These are phyloP conservation scores for Myripristis murdjan DNA, from an alignment of 2,797 vertebrate genomes.

Conservation along the genomic window DNA sequence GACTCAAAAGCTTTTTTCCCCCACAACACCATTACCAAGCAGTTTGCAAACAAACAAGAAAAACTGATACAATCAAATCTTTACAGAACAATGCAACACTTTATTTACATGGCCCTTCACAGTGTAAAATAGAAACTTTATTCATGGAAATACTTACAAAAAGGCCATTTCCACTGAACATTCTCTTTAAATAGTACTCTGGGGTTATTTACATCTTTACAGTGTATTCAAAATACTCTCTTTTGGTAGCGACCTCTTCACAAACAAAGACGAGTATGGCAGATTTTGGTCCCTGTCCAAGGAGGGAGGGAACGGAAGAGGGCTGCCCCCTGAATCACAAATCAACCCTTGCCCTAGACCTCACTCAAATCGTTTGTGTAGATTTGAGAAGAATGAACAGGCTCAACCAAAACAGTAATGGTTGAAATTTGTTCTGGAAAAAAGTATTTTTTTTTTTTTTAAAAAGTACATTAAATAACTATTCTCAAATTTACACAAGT, in stretches of 20 bases:
- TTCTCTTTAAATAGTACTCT: conserved; percentile 96
- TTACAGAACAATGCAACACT: conserved; percentile 73
- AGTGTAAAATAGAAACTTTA: conserved; percentile 99
- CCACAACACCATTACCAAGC: not conserved
- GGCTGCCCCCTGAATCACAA: conserved; percentile 65
- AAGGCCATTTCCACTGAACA: conserved; percentile 88
- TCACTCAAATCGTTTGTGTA: conserved; percentile 57
- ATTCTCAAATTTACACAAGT: conserved; percentile 79
- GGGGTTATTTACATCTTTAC: conserved; percentile 98
- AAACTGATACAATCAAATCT: conserved; percentile 28
- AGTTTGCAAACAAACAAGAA: not conserved
- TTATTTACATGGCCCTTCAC: conserved; percentile 88
- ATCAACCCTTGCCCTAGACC: conserved; percentile 58
- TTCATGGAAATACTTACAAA: conserved; percentile 97
- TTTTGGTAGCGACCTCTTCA: conserved; percentile 86
- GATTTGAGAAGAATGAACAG: conserved; percentile 59
- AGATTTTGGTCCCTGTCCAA: conserved; percentile 85
- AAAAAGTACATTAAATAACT: conserved; percentile 74
- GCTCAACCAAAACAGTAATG: not conserved
- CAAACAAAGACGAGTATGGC: conserved; percentile 82
- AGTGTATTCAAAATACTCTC: conserved; percentile 98
- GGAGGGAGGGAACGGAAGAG: conserved; percentile 64
- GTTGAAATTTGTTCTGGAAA: conserved; percentile 15
- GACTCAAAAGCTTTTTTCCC: not conserved
- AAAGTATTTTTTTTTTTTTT: conserved; percentile 15